Evolutionary conservation across 2,888 invertebrate genomes (phyloP).

Genomic region (Ypsolopha sequella): DNA sequence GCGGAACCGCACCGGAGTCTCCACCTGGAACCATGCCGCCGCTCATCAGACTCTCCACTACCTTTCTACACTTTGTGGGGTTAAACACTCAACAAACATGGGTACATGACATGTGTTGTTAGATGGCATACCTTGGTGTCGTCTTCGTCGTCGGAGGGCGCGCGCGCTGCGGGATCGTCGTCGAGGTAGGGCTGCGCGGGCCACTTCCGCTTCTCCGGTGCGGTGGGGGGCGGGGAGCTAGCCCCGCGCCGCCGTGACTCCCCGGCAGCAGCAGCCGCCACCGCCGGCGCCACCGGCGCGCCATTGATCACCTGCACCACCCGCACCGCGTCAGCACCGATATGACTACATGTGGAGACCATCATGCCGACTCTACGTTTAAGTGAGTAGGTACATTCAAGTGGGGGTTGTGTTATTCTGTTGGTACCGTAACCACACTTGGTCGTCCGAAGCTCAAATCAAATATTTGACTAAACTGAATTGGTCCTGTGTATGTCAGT

Average conservation of each 20-base stretch:
- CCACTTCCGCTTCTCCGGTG: conserved; percentile 84
- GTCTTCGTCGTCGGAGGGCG: conserved; percentile 44
- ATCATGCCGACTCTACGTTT: too few relatives aligned
- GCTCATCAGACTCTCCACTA: not conserved
- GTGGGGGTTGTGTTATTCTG: too few relatives aligned
- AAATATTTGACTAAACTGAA: too few relatives aligned
- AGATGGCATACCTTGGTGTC: conserved; percentile 38
- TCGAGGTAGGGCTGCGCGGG: conserved; percentile 47
- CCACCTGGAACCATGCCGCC: conserved; percentile 62
- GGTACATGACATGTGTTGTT: not conserved
- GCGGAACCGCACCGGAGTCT: conserved; percentile 88
- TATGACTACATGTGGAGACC: too few relatives aligned
- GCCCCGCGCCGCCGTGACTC: conserved; percentile 54
- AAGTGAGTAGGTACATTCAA: too few relatives aligned
- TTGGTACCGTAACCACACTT: too few relatives aligned
- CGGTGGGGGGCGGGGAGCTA: conserved; percentile 63
- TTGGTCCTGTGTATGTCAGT: too few relatives aligned
- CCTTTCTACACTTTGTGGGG: not conserved
- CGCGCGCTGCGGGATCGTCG: conserved; percentile 25
- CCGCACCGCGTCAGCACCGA: too few relatives aligned
- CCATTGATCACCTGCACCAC: conserved; percentile 56
- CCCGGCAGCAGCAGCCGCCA: conserved; percentile 21
- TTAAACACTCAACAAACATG: not conserved
- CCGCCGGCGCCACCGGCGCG: conserved; percentile 28
- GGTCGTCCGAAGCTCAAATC: too few relatives aligned